A percentile compares a stretch with the other conserved stretches of the same genome.
Conservation (phyloP, 2,888 invertebrate species). For the Podabrus alpinus region DNA sequence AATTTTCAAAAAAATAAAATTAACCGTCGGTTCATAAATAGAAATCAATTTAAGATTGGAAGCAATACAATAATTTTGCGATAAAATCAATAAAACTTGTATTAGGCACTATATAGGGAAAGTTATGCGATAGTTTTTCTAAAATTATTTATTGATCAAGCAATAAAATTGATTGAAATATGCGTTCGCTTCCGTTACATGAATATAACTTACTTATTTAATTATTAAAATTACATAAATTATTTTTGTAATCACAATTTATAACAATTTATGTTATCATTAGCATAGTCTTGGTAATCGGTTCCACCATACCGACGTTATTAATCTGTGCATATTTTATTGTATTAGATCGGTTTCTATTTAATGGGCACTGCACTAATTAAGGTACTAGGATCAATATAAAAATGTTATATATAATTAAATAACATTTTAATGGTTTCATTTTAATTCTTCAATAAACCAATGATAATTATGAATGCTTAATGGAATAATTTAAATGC, state of each 20-base stretch:
- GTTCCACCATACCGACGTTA: background rate
- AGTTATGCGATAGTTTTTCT: background rate
- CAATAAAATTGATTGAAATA: background rate
- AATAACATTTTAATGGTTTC: background rate
- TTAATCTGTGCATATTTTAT: background rate
- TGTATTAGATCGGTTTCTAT: background rate
- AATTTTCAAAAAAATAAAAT: too few relatives aligned
- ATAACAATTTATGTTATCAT: background rate
- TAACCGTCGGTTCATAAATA: too few relatives aligned
- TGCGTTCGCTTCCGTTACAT: background rate
- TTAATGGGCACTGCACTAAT: background rate
- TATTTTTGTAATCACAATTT: background rate
- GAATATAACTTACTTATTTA: background rate
- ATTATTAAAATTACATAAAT: background rate
- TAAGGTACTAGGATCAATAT: background rate
- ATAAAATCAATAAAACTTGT: background rate
- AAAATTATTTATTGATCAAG: background rate
- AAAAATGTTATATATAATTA: background rate
- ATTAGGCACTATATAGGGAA: background rate
- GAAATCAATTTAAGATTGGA: background rate
- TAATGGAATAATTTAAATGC: background rate
- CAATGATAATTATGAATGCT: background rate
- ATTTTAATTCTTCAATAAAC: background rate
- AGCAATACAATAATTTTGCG: background rate
- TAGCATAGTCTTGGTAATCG: background rate